Evolutionary conservation across 2,797 vertebrate species (phyloP).

Genomic region (Balearica regulorum): DNA sequence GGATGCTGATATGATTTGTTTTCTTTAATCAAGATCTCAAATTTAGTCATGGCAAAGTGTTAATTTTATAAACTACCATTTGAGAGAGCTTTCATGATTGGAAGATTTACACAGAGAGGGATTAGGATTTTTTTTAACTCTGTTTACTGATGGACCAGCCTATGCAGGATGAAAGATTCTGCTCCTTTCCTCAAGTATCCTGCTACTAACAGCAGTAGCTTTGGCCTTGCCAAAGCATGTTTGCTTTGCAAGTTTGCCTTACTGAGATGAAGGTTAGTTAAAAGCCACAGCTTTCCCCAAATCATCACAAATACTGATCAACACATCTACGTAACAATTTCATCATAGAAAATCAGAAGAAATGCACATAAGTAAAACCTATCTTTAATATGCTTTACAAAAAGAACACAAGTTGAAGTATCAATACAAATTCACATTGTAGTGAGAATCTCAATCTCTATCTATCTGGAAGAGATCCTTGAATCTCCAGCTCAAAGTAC

Average conservation of each 20-base stretch:
- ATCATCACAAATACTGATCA: neutral
- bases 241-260: neutral
- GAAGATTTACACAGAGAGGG: neutral
- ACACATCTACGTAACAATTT: neutral
- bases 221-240: neutral
- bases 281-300: neutral
- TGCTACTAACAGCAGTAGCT: neutral
- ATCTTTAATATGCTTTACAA: neutral
- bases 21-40: neutral
- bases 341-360: neutral
- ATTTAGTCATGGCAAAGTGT: neutral
- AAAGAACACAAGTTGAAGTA: neutral
- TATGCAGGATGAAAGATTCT: neutral
- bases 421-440: neutral
- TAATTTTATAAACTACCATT: neutral
- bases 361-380: neutral
- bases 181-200: neutral
- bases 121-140: neutral
- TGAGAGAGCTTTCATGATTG: neutral
- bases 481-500: neutral
- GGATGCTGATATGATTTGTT: neutral
- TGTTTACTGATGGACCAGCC: neutral
- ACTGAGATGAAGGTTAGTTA: neutral
- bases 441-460: neutral
- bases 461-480: neutral